Evolutionary conservation across 2,113 vertebrate genomes (phyloP).

Genomic region (Pheucticus melanocephalus): DNA sequence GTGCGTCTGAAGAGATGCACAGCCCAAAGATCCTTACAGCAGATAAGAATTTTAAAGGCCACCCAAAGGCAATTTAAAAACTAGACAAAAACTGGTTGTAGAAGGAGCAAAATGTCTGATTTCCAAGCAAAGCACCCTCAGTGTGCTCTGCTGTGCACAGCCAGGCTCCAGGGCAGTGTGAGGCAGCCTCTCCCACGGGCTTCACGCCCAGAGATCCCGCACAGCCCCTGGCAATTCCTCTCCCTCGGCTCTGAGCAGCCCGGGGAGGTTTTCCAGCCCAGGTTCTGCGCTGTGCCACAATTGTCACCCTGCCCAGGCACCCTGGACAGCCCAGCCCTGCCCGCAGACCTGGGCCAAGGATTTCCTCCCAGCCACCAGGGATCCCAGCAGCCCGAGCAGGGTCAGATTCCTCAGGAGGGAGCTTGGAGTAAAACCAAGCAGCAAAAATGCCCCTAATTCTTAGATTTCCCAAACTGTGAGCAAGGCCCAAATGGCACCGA

Average conservation of each 20-base stretch:
- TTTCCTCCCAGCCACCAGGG: background rate
- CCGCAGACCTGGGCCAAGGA: background rate
- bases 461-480: background rate
- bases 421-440: background rate
- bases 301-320: accelerated
- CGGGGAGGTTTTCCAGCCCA: background rate
- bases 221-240: background rate
- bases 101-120: background rate
- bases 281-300: accelerated
- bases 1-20: background rate
- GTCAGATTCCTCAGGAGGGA: background rate
- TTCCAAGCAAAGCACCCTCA: background rate
- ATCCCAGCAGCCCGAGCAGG: background rate
- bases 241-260: accelerated
- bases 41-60: background rate
- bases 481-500: accelerated
- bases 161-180: accelerated
- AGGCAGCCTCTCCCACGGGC: background rate
- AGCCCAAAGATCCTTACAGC: background rate
- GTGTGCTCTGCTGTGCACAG: background rate
- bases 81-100: background rate
- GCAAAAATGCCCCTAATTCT: background rate
- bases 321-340: background rate
- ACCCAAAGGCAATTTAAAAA: background rate
- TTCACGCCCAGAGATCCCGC: background rate